Evolutionary conservation across 2,797 vertebrate genomes (phyloP).

Genomic region (Sternarchorhynchus goeldii): DNA sequence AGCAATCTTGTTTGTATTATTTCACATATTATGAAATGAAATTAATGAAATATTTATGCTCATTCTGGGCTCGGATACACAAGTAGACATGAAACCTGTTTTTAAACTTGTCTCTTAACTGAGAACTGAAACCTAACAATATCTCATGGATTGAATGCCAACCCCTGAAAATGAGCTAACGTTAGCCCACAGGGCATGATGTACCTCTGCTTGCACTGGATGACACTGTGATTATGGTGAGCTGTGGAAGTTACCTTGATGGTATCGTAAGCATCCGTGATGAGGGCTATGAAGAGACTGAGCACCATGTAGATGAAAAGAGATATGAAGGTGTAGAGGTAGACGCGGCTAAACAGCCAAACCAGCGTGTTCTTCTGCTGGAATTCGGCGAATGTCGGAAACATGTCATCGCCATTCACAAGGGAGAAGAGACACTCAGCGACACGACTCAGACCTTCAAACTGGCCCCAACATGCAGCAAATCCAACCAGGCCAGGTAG

Average conservation of each 20-base stretch:
- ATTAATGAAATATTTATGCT: no score
- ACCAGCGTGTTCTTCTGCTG: conserved; percentile 88
- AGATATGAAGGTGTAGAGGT: conserved; percentile 96
- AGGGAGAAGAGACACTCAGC: conserved; percentile 96
- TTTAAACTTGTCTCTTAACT: no score
- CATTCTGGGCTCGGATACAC: no score
- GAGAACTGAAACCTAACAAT: no score
- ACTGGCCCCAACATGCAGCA: conserved; percentile 68
- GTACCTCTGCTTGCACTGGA: neutral
- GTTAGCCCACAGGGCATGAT: no score
- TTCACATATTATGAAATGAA: no score
- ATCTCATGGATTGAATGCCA: no score
- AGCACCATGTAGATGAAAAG: conserved; percentile 98
- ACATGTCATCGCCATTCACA: conserved; percentile 97
- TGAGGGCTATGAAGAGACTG: conserved; percentile 96
- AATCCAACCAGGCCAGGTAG: neutral
- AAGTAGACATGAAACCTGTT: no score
- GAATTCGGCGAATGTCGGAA: conserved; percentile 91
- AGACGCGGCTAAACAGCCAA: conserved; percentile 92
- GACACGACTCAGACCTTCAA: conserved; percentile 90
- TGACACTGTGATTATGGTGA: neutral
- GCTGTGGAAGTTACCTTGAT: conserved; percentile 83
- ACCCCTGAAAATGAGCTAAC: no score
- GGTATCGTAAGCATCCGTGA: conserved; percentile 94
- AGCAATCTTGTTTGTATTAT: no score